phyloP scores from a whole-genome alignment of 2,797 vertebrate genomes.

The Anguilla marmorata region DNA sequence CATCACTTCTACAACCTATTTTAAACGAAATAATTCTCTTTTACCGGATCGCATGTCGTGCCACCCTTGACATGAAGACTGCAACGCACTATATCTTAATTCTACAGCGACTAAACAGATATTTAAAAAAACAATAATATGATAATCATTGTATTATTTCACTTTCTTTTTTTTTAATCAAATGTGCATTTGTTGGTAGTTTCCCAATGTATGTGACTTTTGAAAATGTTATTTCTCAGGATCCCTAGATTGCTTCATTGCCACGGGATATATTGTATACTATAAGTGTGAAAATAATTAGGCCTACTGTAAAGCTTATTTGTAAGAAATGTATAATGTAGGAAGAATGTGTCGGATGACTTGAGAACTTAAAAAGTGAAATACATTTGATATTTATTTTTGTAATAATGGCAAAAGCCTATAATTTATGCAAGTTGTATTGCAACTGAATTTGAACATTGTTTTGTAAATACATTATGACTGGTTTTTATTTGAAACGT shows the following conservation, averaged over 20 bases:
- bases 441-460: conserved; percentile 91
- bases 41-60: conserved; percentile 81
- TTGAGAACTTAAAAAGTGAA: conserved; percentile 91
- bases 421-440: conserved; percentile 99
- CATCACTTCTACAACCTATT: conserved; percentile 77
- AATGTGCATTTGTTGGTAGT: conserved; percentile 75
- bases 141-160: conserved; percentile 44
- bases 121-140: conserved; percentile 39
- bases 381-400: conserved; percentile 99
- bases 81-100: conserved; percentile 72
- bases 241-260: conserved; percentile 93
- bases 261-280: conserved; percentile 84
- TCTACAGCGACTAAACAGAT: conserved; percentile 65
- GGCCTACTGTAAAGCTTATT: conserved; percentile 82
- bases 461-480: conserved; percentile 97
- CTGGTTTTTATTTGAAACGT: conserved; percentile 94
- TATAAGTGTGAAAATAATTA: conserved; percentile 84
- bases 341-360: conserved; percentile 81
- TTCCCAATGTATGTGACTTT: conserved; percentile 87
- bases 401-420: conserved; percentile 93
- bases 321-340: conserved; percentile 84
- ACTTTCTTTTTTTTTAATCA: conserved; percentile 52
- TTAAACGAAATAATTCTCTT: conserved; percentile 77
- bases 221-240: conserved; percentile 93
- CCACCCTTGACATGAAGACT: conserved; percentile 82